phyloP scores from a whole-genome alignment of 2,113 vertebrate species.

The Oreochromis aureus region DNA sequence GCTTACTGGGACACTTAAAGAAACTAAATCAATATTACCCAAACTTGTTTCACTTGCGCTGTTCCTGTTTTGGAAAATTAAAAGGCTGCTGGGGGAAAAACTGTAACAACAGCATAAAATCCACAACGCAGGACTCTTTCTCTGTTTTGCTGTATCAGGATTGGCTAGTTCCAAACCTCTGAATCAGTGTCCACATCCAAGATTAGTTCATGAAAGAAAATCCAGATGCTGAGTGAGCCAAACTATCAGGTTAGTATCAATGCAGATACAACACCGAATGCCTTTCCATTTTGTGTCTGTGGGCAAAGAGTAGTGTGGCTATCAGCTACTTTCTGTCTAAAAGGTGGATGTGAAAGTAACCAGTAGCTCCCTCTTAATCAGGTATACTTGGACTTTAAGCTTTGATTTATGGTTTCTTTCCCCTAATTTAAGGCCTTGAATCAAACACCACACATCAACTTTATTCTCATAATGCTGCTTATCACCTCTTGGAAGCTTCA shows the following conservation, averaged over 20 bases:
- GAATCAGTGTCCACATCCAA: neutral
- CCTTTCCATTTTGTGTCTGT: neutral
- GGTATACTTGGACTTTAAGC: neutral
- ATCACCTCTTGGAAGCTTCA: slow-evolving; percentile 1
- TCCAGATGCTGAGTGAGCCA: neutral
- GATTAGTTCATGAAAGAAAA: neutral
- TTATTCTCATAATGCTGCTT: neutral
- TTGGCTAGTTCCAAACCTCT: neutral
- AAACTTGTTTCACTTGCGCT: neutral
- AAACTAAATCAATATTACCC: neutral
- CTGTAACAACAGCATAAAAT: neutral
- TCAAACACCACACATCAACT: neutral
- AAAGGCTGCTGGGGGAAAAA: neutral
- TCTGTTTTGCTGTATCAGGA: neutral
- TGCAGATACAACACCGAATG: neutral
- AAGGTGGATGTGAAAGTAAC: neutral
- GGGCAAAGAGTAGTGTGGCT: neutral
- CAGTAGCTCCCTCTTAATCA: neutral
- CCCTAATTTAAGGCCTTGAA: neutral
- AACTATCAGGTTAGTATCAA: neutral
- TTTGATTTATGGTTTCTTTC: neutral
- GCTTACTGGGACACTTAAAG: neutral
- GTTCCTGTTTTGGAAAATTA: neutral
- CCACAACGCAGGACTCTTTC: neutral
- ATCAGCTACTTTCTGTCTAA: neutral